These are phyloP conservation scores for Engystomops pustulosus DNA, from an alignment of 2,113 vertebrate species.

Conservation along the genomic window DNA sequence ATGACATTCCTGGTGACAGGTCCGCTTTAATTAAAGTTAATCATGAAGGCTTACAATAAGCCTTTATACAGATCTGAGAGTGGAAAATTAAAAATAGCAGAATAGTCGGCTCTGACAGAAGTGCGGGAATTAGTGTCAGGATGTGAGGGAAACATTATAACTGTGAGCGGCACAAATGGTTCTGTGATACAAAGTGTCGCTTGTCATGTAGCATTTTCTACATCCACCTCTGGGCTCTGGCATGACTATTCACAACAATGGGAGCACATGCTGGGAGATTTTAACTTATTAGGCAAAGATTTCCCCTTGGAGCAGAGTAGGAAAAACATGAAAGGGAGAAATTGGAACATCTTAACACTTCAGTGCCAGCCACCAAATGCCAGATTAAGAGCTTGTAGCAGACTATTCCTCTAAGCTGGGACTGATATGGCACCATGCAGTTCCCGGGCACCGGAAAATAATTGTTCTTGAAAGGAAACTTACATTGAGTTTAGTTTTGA, in stretches of 20 bases:
- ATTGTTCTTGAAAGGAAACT: constrained; percentile 49
- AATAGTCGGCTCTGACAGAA: not conserved
- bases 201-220: constrained; percentile 45
- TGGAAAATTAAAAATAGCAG: too few relatives aligned
- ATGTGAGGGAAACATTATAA: not conserved
- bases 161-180: not conserved
- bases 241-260: constrained; percentile 32
- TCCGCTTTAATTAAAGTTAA: too few relatives aligned
- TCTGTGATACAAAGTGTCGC: constrained; percentile 23
- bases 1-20: too few relatives aligned
- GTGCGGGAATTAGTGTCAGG: too few relatives aligned
- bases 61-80: too few relatives aligned
- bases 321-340: constrained; percentile 57
- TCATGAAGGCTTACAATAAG: too few relatives aligned
- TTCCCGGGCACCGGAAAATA: constrained; percentile 49
- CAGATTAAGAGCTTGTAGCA: constrained; percentile 57
- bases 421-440: constrained; percentile 50
- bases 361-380: constrained; percentile 57
- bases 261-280: constrained; percentile 40
- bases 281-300: constrained; percentile 58
- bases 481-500: not conserved
- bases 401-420: constrained; percentile 51
- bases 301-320: constrained; percentile 47
- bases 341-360: constrained; percentile 58
- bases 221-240: constrained; percentile 6